phyloP scores from a whole-genome alignment of 2,888 invertebrate species.

The Smittia aterrima region DNA sequence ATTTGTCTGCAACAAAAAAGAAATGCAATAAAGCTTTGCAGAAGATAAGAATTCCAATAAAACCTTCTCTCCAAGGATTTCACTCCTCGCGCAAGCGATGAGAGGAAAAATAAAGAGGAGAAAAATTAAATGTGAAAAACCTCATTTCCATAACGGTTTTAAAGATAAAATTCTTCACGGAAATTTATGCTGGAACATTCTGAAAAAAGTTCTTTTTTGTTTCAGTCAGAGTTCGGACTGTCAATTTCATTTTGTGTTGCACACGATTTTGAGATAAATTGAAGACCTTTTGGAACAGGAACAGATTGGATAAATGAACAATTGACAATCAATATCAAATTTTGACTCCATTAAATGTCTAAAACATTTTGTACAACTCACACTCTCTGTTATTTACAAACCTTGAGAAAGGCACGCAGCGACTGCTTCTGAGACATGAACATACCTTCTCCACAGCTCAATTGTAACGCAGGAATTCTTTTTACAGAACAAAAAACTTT shows the following conservation, averaged over 20 bases:
- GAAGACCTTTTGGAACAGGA: too few species aligned
- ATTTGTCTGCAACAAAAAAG: neutral
- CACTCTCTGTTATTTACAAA: too few species aligned
- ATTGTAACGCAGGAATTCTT: neutral
- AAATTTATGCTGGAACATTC: slow-evolving; percentile 26
- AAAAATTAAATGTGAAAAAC: slow-evolving; percentile 8
- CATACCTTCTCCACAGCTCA: neutral
- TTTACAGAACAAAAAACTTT: neutral
- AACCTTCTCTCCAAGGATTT: neutral
- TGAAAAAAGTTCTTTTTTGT: neutral
- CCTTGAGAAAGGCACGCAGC: too few species aligned
- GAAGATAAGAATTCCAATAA: slow-evolving; percentile 37
- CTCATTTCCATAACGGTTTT: slow-evolving; percentile 33
- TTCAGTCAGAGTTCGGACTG: too few species aligned
- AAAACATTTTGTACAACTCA: too few species aligned
- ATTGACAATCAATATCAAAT: too few species aligned
- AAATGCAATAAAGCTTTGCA: slow-evolving; percentile 24
- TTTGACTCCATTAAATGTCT: too few species aligned
- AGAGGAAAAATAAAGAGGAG: neutral
- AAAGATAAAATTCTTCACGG: slow-evolving; percentile 21
- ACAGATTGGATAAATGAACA: too few species aligned
- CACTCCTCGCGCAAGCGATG: neutral
- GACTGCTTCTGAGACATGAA: neutral
- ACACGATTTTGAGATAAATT: neutral
- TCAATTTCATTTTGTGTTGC: neutral